These are phyloP conservation scores for Chascanopsetta lugubris DNA, from an alignment of 2,113 vertebrate species.

Conservation along the genomic window DNA sequence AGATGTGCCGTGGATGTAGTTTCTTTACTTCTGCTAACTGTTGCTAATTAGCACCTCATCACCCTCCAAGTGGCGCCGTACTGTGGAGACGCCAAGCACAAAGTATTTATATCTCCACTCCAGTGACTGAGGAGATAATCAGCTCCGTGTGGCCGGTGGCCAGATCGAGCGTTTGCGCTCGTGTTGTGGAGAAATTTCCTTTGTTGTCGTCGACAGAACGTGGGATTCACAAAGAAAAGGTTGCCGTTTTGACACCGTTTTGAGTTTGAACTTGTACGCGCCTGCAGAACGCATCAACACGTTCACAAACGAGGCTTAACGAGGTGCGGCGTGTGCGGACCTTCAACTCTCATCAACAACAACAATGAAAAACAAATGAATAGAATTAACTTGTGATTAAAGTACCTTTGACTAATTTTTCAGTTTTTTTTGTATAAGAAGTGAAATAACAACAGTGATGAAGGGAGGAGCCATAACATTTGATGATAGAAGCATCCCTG, in stretches of 20 bases:
- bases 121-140: conserved; percentile 66
- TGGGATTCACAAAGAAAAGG: conserved; percentile 5
- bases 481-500: no score
- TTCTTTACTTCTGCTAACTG: conserved; percentile 78
- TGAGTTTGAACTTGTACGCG: no score
- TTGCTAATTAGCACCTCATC: conserved; percentile 85
- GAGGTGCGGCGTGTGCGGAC: no score
- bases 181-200: conserved; percentile 33
- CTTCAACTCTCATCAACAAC: no score
- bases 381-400: no score
- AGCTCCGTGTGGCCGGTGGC: conserved; percentile 61
- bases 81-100: conserved; percentile 71
- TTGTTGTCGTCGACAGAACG: conserved; percentile 33
- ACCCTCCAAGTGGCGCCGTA: conserved; percentile 79
- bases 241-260: neutral
- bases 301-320: no score
- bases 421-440: no score
- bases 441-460: no score
- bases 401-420: no score
- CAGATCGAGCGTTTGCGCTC: conserved; percentile 54
- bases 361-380: no score
- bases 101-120: conserved; percentile 78
- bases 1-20: conserved; percentile 79
- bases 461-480: no score
- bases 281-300: no score